These are phyloP conservation scores for Oreochromis mossambicus DNA, from an alignment of 2,797 vertebrate genomes.

Conservation along the genomic window DNA sequence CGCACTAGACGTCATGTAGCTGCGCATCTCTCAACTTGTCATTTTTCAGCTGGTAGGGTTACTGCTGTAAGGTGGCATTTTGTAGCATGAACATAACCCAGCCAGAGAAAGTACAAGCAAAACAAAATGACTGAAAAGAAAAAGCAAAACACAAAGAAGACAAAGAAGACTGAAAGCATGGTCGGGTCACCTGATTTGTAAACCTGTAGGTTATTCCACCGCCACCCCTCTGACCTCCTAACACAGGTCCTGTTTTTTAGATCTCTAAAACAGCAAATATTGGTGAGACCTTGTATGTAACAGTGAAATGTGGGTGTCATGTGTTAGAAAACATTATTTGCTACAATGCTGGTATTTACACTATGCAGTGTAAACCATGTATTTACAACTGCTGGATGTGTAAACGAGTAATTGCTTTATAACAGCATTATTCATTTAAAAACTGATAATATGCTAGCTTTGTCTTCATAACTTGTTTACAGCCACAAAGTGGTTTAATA, in stretches of 20 bases:
- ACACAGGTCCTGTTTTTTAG: neutral
- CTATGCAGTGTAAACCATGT: too few relatives aligned
- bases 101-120: neutral
- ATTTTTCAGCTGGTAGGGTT: neutral
- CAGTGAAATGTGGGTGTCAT: neutral
- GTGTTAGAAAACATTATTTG: neutral
- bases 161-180: neutral
- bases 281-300: rapidly evolving
- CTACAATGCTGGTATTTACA: neutral
- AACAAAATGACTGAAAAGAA: neutral
- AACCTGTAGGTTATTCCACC: neutral
- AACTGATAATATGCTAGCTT: neutral
- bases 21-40: neutral
- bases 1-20: neutral
- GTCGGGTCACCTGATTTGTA: neutral
- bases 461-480: neutral
- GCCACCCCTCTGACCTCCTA: neutral
- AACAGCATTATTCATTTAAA: neutral
- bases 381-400: neutral
- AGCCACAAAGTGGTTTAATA: neutral
- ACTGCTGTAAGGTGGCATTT: neutral
- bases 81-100: neutral
- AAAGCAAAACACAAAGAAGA: neutral
- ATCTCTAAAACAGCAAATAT: neutral
- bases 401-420: rapidly evolving